A percentile compares a stretch with the other conserved stretches of the same genome.
Evolutionary conservation across 1,140 invertebrate species (phyloP).

Genomic region (Steinernema feltiae): DNA sequence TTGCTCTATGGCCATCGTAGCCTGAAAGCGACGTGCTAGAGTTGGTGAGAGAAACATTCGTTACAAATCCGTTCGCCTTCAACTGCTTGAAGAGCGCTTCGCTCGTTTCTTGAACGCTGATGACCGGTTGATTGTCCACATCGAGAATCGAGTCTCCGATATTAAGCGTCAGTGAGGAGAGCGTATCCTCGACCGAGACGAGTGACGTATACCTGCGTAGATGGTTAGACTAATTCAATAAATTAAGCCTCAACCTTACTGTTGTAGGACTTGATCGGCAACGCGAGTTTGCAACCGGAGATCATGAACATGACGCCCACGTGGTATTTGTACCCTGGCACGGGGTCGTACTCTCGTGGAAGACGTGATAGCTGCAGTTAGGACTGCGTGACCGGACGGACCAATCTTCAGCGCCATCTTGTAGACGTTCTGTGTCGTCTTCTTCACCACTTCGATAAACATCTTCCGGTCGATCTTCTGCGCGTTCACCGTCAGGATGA

Average conservation of each 20-base stretch:
- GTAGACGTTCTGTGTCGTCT: neutral
- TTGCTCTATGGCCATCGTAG: slow-evolving; percentile 21
- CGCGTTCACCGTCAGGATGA: neutral
- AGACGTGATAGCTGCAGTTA: neutral
- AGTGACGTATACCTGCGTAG: slow-evolving; percentile 20
- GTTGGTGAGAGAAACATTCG: slow-evolving; percentile 9
- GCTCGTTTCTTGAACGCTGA: slow-evolving; percentile 22
- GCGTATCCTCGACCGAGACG: slow-evolving; percentile 16
- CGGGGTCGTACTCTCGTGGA: neutral
- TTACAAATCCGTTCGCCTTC: slow-evolving; percentile 20
- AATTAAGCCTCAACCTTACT: neutral
- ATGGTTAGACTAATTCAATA: neutral
- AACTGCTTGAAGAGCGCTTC: slow-evolving; percentile 22
- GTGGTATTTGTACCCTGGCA: slow-evolving; percentile 2
- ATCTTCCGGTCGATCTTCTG: slow-evolving; percentile 4
- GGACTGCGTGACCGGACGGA: neutral
- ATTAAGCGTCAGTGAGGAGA: slow-evolving; percentile 23
- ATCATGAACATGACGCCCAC: slow-evolving; percentile 16
- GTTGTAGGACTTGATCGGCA: slow-evolving; percentile 18
- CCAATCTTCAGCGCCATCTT: neutral
- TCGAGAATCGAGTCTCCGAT: slow-evolving; percentile 24
- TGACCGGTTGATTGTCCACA: slow-evolving; percentile 24
- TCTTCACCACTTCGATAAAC: neutral
- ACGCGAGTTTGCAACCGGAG: slow-evolving; percentile 19
- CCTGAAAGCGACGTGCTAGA: slow-evolving; percentile 8